Evolutionary conservation across 2,888 invertebrate genomes (phyloP).

Genomic region (Zaprionus obscuricornis): DNA sequence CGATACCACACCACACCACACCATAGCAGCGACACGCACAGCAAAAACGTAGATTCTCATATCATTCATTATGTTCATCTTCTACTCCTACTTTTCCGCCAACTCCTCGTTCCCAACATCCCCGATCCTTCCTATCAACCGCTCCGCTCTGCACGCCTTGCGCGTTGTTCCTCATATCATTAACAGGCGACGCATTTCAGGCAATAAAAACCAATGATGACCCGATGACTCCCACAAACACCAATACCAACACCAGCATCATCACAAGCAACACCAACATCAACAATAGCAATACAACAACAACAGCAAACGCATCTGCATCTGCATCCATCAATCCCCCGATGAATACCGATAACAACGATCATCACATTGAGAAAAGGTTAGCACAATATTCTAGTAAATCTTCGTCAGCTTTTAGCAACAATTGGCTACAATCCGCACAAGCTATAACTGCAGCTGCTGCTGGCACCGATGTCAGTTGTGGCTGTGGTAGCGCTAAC

Average conservation of each 20-base stretch:
- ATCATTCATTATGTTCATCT: conserved; percentile 71
- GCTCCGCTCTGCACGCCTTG: conserved; percentile 16
- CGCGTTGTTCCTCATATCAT: conserved; percentile 72
- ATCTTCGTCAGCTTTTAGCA: background rate
- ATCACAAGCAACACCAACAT: conserved; percentile 16
- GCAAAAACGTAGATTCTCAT: conserved; percentile 65
- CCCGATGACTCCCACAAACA: conserved; percentile 23
- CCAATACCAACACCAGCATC: conserved; percentile 18
- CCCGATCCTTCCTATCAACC: too few relatives aligned
- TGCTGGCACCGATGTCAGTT: background rate
- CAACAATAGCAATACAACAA: conserved; percentile 13
- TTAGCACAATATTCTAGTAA: conserved; percentile 55
- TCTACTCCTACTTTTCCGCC: conserved; percentile 36
- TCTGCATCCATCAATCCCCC: too few relatives aligned
- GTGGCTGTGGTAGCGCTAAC: conserved; percentile 40
- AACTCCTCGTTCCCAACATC: too few relatives aligned
- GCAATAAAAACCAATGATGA: conserved; percentile 58
- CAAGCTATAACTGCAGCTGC: too few relatives aligned
- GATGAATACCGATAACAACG: too few relatives aligned
- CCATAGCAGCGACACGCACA: conserved; percentile 10
- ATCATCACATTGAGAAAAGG: conserved; percentile 63
- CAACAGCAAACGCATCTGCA: conserved; percentile 11
- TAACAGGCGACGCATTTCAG: conserved; percentile 84
- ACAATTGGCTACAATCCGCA: background rate
- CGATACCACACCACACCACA: conserved; percentile 2